These are phyloP conservation scores for Carduelis carduelis DNA, from an alignment of 2,797 vertebrate genomes.

Conservation along the genomic window DNA sequence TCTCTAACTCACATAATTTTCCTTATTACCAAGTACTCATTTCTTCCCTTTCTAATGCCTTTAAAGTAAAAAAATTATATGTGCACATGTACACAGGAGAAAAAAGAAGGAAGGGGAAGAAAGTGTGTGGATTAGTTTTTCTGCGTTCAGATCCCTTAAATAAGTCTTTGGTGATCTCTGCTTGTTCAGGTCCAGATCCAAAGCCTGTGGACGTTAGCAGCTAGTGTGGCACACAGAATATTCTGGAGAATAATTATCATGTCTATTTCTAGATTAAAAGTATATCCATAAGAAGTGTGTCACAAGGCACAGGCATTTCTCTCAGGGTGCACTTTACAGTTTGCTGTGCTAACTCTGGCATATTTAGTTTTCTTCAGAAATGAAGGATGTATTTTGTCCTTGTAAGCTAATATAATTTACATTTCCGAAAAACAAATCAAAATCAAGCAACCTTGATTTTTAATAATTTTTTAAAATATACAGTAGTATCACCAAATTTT, in stretches of 20 bases:
- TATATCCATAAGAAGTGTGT: not conserved
- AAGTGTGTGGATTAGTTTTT: not conserved
- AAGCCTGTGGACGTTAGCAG: not conserved
- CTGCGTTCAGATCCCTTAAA: not conserved
- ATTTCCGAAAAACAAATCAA: not conserved
- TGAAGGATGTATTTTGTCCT: not conserved
- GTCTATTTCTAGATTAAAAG: not conserved
- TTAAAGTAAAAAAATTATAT: conserved; percentile 9
- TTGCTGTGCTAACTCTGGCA: not conserved
- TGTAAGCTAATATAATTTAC: not conserved
- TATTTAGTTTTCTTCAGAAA: not conserved
- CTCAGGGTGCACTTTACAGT: not conserved
- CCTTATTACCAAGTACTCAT: conserved; percentile 30
- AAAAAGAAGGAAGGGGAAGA: not conserved
- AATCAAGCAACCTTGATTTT: not conserved
- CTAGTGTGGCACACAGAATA: not conserved
- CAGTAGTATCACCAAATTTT: not conserved
- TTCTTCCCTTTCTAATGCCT: conserved; percentile 4
- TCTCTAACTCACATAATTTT: conserved; percentile 57
- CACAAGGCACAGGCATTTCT: not conserved
- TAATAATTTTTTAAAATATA: not conserved
- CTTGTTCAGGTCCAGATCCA: not conserved
- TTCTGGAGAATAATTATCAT: not conserved
- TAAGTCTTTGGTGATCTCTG: not conserved
- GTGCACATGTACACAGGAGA: not conserved